These are phyloP conservation scores for Dolichopus griseipennis DNA, from an alignment of 2,888 invertebrate genomes.

Conservation along the genomic window DNA sequence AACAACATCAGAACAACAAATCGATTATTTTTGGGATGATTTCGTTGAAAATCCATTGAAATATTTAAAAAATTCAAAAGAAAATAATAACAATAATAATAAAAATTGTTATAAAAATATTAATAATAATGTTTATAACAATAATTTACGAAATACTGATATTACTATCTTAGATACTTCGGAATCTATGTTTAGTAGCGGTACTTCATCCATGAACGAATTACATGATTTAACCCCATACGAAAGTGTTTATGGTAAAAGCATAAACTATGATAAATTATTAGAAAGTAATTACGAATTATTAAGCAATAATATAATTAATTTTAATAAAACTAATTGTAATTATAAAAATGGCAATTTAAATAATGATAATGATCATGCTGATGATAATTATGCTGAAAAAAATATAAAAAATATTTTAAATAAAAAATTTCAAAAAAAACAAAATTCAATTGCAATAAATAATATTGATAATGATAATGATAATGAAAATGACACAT, in stretches of 20 bases:
- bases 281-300: slow-evolving; percentile 19
- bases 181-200: background rate
- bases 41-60: slow-evolving; percentile 20
- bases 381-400: slow-evolving; percentile 6
- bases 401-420: slow-evolving; percentile 4
- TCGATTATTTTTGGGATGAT: slow-evolving; percentile 21
- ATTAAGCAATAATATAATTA: slow-evolving; percentile 23
- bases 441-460: background rate
- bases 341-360: slow-evolving; percentile 7
- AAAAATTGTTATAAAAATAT: background rate
- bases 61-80: slow-evolving; percentile 13
- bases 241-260: slow-evolving; percentile 41
- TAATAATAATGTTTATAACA: background rate
- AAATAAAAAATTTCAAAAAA: background rate
- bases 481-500: slow-evolving; percentile 10
- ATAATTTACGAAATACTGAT: background rate
- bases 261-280: slow-evolving; percentile 35
- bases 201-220: background rate
- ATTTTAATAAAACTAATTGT: slow-evolving; percentile 15
- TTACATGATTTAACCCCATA: slow-evolving; percentile 29
- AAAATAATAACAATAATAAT: background rate
- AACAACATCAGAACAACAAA: background rate
- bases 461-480: background rate
- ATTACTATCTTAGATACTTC: background rate
- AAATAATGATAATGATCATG: slow-evolving; percentile 12